phyloP scores from a whole-genome alignment of 92 coral and sea anemone species.

The Umimayanthus chanpuru region DNA sequence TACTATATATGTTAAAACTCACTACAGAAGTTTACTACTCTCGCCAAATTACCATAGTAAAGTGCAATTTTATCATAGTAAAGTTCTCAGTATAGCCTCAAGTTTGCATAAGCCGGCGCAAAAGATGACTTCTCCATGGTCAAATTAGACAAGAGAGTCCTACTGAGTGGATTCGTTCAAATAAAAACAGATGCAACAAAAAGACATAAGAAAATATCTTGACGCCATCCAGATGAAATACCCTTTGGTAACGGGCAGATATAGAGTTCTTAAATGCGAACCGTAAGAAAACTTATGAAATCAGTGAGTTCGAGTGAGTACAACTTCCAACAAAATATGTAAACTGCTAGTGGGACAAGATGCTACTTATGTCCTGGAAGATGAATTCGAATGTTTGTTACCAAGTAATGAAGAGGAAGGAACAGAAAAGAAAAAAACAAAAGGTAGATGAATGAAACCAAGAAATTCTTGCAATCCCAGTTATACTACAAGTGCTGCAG shows the following conservation, averaged over 20 bases:
- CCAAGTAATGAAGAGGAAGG: background rate
- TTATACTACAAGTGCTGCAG: background rate
- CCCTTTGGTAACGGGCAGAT: conserved; percentile 2
- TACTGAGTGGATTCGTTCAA: conserved; percentile 1
- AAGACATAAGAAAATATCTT: conserved; percentile 3
- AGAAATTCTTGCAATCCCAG: background rate
- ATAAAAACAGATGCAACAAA: conserved; percentile 13
- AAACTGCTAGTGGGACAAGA: conserved; percentile 52
- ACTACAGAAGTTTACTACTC: too few relatives aligned
- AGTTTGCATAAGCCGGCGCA: background rate
- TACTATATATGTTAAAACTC: too few relatives aligned
- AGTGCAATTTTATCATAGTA: too few relatives aligned
- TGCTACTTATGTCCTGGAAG: conserved; percentile 26
- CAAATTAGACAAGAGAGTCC: conserved; percentile 6
- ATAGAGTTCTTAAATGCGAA: conserved; percentile 36
- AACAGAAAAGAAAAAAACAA: background rate
- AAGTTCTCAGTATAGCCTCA: too few relatives aligned
- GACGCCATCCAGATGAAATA: background rate
- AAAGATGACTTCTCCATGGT: conserved; percentile 13
- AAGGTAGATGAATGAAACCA: background rate
- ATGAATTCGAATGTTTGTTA: background rate
- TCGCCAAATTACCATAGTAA: too few relatives aligned
- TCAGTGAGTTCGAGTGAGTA: conserved; percentile 46
- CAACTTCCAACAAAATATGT: conserved; percentile 22
- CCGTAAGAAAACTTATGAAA: conserved; percentile 41